Conservation (phyloP, 1,140 invertebrate species). For the Mycetomoellerius zeteki region DNA sequence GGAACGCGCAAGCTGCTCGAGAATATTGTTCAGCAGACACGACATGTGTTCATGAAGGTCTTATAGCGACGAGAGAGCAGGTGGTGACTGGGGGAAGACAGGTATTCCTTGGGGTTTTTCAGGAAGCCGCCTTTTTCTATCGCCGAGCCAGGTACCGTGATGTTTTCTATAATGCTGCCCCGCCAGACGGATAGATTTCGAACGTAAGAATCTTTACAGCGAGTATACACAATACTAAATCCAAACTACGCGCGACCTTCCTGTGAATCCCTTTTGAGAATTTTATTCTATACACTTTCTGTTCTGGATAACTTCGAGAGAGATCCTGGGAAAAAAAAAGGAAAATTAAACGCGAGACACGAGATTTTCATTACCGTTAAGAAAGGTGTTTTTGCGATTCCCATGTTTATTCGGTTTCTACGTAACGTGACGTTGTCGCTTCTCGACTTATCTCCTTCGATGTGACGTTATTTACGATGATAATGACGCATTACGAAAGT, state of each 20-base stretch:
- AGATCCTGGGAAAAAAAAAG: background rate
- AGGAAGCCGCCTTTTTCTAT: constrained; percentile 57
- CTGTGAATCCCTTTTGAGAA: background rate
- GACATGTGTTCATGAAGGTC: constrained; percentile 53
- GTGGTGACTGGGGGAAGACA: constrained; percentile 67
- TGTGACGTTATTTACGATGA: background rate
- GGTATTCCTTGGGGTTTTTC: constrained; percentile 70
- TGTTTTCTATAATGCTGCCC: constrained; percentile 21
- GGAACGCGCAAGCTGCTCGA: constrained; percentile 25
- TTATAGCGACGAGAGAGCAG: constrained; percentile 63
- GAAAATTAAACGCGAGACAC: background rate
- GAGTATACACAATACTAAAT: background rate
- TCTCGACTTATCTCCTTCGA: background rate
- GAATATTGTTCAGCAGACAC: constrained; percentile 45
- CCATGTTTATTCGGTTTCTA: background rate
- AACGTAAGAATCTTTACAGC: constrained; percentile 12
- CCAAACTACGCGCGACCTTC: background rate
- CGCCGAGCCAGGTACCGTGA: constrained; percentile 41
- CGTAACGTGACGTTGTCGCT: background rate
- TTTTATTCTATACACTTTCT: background rate
- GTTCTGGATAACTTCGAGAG: background rate
- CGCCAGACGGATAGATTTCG: background rate
- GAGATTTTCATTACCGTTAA: background rate
- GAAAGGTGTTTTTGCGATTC: background rate
- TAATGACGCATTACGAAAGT: constrained; percentile 14